These are phyloP conservation scores for Neria commutata DNA, from an alignment of 2,888 invertebrate species.

Conservation along the genomic window DNA sequence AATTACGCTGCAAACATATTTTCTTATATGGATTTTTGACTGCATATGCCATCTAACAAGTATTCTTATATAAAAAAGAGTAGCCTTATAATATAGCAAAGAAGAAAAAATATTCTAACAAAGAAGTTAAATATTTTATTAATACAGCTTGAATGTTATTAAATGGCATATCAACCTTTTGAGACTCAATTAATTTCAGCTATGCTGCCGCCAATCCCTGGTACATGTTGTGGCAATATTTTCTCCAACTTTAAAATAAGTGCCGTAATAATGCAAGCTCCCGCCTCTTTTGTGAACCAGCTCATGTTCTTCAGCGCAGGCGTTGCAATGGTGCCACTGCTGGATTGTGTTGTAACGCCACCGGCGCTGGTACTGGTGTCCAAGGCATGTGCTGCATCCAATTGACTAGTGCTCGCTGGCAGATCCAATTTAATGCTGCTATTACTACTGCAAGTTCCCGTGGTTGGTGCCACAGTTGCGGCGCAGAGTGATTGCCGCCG, in stretches of 20 bases:
- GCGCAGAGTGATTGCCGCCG: slow-evolving; percentile 58
- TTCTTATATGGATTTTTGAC: too few species aligned
- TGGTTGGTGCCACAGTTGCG: slow-evolving; percentile 34
- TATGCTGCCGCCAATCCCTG: neutral
- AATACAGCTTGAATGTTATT: too few species aligned
- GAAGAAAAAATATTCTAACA: too few species aligned
- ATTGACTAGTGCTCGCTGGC: slow-evolving; percentile 11
- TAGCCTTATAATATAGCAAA: too few species aligned
- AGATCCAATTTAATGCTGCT: slow-evolving; percentile 22
- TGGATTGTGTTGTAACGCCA: slow-evolving; percentile 10
- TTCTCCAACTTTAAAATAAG: slow-evolving; percentile 57
- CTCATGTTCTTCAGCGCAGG: slow-evolving; percentile 55
- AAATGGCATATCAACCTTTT: too few species aligned
- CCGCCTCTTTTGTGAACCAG: slow-evolving; percentile 62
- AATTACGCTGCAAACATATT: too few species aligned
- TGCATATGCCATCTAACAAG: too few species aligned
- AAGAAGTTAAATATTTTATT: too few species aligned
- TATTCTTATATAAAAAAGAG: too few species aligned
- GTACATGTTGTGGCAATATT: slow-evolving; percentile 25
- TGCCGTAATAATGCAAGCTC: slow-evolving; percentile 60
- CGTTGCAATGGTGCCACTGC: slow-evolving; percentile 13
- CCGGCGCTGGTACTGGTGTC: slow-evolving; percentile 13
- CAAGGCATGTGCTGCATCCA: neutral
- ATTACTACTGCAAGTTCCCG: slow-evolving; percentile 24
- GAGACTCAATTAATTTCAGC: too few species aligned